Evolutionary conservation across 2,797 vertebrate genomes (phyloP).

Genomic region (Columba guinea): DNA sequence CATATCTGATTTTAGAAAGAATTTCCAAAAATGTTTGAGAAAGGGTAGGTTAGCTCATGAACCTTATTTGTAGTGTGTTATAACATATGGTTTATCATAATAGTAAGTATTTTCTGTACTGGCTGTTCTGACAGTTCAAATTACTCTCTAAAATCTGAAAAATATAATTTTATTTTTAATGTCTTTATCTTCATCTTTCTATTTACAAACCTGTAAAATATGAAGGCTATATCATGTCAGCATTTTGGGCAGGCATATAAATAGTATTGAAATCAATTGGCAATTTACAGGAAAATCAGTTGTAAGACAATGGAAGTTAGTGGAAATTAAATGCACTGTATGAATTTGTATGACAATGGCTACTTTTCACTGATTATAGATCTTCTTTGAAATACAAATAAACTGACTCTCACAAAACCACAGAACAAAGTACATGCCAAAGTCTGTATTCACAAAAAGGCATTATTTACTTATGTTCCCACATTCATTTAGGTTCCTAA

Average conservation of each 20-base stretch:
- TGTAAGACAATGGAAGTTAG: not conserved
- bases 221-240: not conserved
- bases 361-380: not conserved
- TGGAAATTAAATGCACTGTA: not conserved
- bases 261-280: not conserved
- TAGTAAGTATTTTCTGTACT: not conserved
- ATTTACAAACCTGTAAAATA: not conserved
- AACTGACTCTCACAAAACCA: not conserved
- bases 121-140: not conserved
- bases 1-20: not conserved
- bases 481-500: not conserved
- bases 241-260: not conserved
- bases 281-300: not conserved
- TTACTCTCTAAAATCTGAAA: not conserved
- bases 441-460: not conserved
- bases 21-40: not conserved
- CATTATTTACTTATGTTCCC: not conserved
- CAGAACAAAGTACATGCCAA: not conserved
- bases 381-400: not conserved
- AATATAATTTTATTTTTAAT: not conserved
- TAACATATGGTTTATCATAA: not conserved
- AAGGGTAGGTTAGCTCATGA: not conserved
- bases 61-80: not conserved
- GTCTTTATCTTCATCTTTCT: not conserved
- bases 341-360: not conserved